Base-by-base conservation (phyloP, 2,113 vertebrate genomes). In the Anoplopoma fimbria region DNA sequence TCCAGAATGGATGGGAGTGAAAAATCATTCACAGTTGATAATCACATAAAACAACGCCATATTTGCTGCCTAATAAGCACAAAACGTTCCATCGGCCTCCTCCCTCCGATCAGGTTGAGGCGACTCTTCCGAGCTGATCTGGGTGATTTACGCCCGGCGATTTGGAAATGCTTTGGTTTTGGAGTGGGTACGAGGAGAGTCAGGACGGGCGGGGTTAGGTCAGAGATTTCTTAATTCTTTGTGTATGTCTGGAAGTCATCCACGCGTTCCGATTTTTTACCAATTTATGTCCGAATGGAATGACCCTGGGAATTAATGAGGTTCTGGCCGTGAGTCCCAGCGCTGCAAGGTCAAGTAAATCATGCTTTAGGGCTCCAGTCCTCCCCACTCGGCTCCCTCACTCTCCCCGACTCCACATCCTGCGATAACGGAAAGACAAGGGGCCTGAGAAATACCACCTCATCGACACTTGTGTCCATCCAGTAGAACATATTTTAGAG, bases 271-370 rank as follows among this genome's bases (percentile, higher is more conserved):
- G 89, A 96, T 97, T 97, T 96, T 96, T 94, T 96, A 98, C 97
- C 97, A 97, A 98, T 98, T 97, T 98, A 98, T 96, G 97, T 97
- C 97, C 96, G 94, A 92, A 95, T 94, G 93, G 94, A 96, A 95
- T 97, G 98, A 99, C 97, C 97, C 83, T 90, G 95, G 96, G 96
- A 99, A 99, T 99, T 99, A 99, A 99, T 99, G 97, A 99, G 97
- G 96, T 94, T 99, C 96, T 95, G 40, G 94, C 96, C 95, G 96
- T 95, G 95, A 96, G 93, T 96, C 97, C 96, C 95, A 95, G 96
- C 95, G 87, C 95, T 92, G 93, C 94, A 91, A 96, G 97, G 97
- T 98, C 97, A 98, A 97, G 96, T 99, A 98, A 99, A 98, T 97
- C 97, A 98, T 96, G 94, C 95, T 94, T 95, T 96, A 95, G 95